Evolutionary conservation across 2,888 invertebrate genomes (phyloP).

Genomic region (Pinctada fucata): DNA sequence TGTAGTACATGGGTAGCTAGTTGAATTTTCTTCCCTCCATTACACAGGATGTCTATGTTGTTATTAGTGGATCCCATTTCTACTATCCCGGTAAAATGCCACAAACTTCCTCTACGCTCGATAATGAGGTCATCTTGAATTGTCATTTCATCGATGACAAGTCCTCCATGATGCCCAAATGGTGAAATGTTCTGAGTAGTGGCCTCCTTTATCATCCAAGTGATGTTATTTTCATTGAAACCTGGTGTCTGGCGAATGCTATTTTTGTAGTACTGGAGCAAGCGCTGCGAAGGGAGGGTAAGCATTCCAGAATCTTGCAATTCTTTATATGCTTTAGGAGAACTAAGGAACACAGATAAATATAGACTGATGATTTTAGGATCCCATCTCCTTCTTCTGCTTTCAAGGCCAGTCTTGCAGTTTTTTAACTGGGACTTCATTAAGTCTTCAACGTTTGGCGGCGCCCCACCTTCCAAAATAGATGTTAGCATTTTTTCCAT

Average conservation of each 20-base stretch:
- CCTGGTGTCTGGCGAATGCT: slow-evolving; percentile 26
- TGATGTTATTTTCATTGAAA: slow-evolving; percentile 14
- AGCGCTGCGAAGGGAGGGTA: slow-evolving; percentile 24
- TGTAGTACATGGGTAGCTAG: slow-evolving; percentile 37
- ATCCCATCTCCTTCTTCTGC: slow-evolving; percentile 35
- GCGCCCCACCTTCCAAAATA: background rate
- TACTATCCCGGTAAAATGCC: slow-evolving; percentile 6
- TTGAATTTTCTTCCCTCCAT: slow-evolving; percentile 23
- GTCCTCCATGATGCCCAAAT: slow-evolving; percentile 30
- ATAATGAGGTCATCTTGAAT: slow-evolving; percentile 40
- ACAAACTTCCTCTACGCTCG: slow-evolving; percentile 5
- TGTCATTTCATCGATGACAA: slow-evolving; percentile 38
- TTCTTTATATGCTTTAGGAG: slow-evolving; percentile 20
- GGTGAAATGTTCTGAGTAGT: background rate
- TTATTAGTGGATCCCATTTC: slow-evolving; percentile 27
- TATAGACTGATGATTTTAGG: slow-evolving; percentile 41
- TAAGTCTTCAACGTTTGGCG: slow-evolving; percentile 24
- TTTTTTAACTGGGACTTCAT: slow-evolving; percentile 30
- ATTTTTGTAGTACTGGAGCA: slow-evolving; percentile 39
- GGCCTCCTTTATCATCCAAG: slow-evolving; percentile 39
- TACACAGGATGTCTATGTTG: slow-evolving; percentile 13
- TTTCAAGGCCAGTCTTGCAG: slow-evolving; percentile 21
- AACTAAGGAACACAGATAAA: slow-evolving; percentile 16
- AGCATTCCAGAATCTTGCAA: slow-evolving; percentile 17
- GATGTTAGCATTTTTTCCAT: slow-evolving; percentile 23